Base-by-base conservation (phyloP, 2,888 invertebrate species). In the Dastarcus helophoroides region DNA sequence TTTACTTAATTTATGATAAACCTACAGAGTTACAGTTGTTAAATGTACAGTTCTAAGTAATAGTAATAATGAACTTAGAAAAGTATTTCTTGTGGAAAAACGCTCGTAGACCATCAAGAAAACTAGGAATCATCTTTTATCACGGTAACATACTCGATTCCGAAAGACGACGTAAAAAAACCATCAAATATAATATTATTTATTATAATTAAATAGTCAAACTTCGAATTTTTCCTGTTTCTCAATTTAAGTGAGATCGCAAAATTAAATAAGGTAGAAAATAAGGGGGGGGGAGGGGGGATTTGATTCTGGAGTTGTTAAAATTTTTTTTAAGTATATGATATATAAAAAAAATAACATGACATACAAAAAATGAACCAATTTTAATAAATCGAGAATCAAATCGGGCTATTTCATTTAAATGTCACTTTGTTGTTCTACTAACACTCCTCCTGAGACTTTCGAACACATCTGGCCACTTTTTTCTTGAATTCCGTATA, bases 361-460 rank as follows among this genome's bases (percentile, higher is more conserved):
- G 38, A 44, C 41, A 38, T 38, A 42, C 37, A 40, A 40, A 41
- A 38, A 34, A 37, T 9, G 7, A 29, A 24, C 14, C 10, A 42
- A 44, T 46, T 44, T 46, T 35, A 43, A 40, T 40, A 43, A 35
- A 35, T 39, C 45, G 26, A 39, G 43, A 48, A 51, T 42, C 48
- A 45, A 48, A 47, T 32, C 40, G 29, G 32, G 40, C 39, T 40
- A 35, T 40, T 34, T 41, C 23, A 36, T 32, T 36, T 34, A 26
- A 25, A 24, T 31, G 29, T 33, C 32, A 37, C 23, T 38, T 36
- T 42, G 42, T 39, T 37, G 43, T 39, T 67, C 79, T 84, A 86
- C 79, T 83, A 82, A 76, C 86, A 86, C 71, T 90, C 89, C 68
- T 97, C 95, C 77, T 95, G 94, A 77, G 94, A 95, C 76, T 88